Percentiles rank a stretch among this genome's conserved stretches.
Conservation (phyloP, 2,113 vertebrate species). For the Cheirogaleus medius region DNA sequence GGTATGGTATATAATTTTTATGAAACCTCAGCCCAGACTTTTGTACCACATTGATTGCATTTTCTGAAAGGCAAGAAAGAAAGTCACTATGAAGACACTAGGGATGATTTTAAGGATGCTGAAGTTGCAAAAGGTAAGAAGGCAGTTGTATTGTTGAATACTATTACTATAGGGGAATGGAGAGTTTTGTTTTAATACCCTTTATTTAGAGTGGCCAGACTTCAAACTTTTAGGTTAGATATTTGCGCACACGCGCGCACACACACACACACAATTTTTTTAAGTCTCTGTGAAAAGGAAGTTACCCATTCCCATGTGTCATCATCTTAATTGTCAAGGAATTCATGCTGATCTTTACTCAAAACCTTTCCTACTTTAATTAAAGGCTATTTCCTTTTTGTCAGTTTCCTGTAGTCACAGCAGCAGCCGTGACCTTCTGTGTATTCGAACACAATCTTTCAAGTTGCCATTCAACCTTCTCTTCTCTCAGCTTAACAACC, state of each 20-base stretch:
- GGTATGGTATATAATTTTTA: background rate
- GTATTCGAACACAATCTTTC: background rate
- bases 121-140: background rate
- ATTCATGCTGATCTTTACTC: background rate
- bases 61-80: conserved; percentile 26
- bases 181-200: background rate
- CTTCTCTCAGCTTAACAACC: background rate
- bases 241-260: background rate
- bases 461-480: background rate
- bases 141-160: background rate
- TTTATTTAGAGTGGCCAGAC: background rate
- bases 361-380: conserved; percentile 28
- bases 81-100: background rate
- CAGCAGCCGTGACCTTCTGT: background rate
- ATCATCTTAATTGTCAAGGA: background rate
- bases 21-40: conserved; percentile 6
- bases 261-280: background rate
- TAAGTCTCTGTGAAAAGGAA: background rate
- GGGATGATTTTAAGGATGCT: conserved; percentile 3
- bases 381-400: background rate
- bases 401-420: background rate
- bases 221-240: conserved; percentile 20
- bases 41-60: background rate
- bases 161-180: background rate
- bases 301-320: background rate